A percentile compares a stretch with the other conserved stretches of the same genome.
Evolutionary conservation across 2,113 vertebrate genomes (phyloP).

Genomic region (Speoplatyrhinus poulsoni): DNA sequence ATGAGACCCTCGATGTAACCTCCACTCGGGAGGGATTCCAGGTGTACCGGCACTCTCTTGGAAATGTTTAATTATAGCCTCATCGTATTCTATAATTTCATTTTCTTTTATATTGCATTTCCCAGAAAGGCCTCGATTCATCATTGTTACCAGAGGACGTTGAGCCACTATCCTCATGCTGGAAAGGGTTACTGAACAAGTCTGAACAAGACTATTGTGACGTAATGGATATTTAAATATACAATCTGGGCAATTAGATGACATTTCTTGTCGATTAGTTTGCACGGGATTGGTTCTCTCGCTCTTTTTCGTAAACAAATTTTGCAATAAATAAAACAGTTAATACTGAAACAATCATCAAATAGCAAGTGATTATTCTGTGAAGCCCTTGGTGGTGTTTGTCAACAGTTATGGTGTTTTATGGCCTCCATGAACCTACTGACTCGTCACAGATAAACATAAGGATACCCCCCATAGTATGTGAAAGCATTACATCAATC

Average conservation of each 20-base stretch:
- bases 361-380: background rate
- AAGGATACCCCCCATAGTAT: background rate
- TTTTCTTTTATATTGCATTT: constrained; percentile 63
- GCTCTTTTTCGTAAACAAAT: too few species aligned
- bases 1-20: constrained; percentile 63
- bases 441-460: constrained; percentile 1
- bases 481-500: constrained; percentile 69
- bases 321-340: too few species aligned
- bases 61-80: constrained; percentile 67
- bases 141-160: constrained; percentile 30
- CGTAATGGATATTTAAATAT: background rate
- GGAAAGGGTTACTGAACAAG: constrained; percentile 15
- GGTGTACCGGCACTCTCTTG: constrained; percentile 62
- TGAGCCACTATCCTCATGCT: constrained; percentile 16
- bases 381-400: constrained; percentile 40
- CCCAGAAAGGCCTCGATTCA: constrained; percentile 56
- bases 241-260: background rate
- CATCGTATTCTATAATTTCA: constrained; percentile 61
- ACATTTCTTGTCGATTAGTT: too few species aligned
- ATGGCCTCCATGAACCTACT: constrained; percentile 36
- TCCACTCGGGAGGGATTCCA: constrained; percentile 68
- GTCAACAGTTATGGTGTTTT: constrained; percentile 39
- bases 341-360: too few species aligned
- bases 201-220: constrained; percentile 6
- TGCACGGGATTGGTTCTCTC: background rate